Percentiles rank a stretch among this genome's conserved stretches.
These are phyloP conservation scores for Etheostoma nigrum DNA, from an alignment of 2,797 vertebrate species.

Conservation along the genomic window DNA sequence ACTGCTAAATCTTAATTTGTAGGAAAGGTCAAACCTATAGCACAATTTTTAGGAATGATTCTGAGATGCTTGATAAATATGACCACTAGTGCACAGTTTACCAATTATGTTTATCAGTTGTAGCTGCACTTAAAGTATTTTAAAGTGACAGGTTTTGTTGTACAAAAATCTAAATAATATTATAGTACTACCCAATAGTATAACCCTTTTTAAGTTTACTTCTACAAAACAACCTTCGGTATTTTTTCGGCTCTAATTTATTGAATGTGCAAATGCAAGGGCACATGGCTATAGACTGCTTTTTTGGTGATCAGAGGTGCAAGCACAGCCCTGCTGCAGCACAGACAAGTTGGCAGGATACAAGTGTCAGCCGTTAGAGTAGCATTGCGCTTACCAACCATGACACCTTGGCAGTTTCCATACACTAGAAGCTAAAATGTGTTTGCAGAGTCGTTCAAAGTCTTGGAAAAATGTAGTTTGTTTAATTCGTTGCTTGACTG, in stretches of 20 bases:
- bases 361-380: constrained; percentile 3
- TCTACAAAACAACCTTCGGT: not conserved
- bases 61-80: constrained; percentile 9
- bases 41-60: not conserved
- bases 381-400: not conserved
- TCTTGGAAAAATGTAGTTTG: not conserved
- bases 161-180: not conserved
- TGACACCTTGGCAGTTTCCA: not conserved
- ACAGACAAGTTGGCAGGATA: not conserved
- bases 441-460: not conserved
- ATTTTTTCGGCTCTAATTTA: not conserved
- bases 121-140: not conserved
- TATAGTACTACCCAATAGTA: not conserved
- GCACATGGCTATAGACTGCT: not conserved
- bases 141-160: constrained; percentile 1
- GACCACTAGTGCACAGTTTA: not conserved
- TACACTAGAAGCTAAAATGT: not conserved
- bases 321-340: not conserved
- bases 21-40: not conserved
- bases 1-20: not conserved
- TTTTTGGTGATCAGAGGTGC: not conserved
- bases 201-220: not conserved
- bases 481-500: not conserved
- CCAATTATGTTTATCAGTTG: not conserved
- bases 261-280: not conserved